Conservation (phyloP, 1,140 invertebrate species). For the Polypedilum vanderplanki region DNA sequence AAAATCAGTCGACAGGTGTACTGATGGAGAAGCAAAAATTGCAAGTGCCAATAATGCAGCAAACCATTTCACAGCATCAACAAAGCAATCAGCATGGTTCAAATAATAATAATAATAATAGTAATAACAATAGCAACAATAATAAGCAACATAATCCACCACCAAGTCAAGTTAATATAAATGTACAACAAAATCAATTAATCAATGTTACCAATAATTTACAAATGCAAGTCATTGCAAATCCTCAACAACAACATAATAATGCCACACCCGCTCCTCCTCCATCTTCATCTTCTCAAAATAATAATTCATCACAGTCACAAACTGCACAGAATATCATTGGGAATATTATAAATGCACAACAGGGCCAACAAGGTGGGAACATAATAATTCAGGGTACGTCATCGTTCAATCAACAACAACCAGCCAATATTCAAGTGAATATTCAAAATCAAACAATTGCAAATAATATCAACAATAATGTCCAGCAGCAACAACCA, state of each 20-base stretch:
- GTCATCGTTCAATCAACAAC: neutral
- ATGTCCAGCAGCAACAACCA: constrained; percentile 24
- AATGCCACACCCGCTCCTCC: neutral
- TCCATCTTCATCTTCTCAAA: neutral
- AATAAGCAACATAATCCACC: constrained; percentile 11
- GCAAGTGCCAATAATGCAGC: neutral
- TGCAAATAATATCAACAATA: constrained; percentile 11
- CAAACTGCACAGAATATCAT: constrained; percentile 4
- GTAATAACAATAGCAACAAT: constrained; percentile 31
- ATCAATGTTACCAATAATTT: constrained; percentile 26
- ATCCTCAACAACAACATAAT: constrained; percentile 1
- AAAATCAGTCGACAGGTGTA: constrained; percentile 33
- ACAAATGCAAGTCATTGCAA: constrained; percentile 30
- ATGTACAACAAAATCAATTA: constrained; percentile 25
- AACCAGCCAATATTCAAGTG: constrained; percentile 21
- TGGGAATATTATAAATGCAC: constrained; percentile 20
- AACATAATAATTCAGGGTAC: constrained; percentile 20
- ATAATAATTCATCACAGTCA: neutral
- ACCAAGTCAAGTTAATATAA: constrained; percentile 27
- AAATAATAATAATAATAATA: constrained; percentile 31
- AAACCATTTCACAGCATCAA: constrained; percentile 21
- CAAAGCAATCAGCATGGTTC: constrained; percentile 29
- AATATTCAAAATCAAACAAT: constrained; percentile 21
- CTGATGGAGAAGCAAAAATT: constrained; percentile 19
- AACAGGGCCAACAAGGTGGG: neutral